Evolutionary conservation across 2,113 vertebrate species (phyloP).

Genomic region (Tyto alba): DNA sequence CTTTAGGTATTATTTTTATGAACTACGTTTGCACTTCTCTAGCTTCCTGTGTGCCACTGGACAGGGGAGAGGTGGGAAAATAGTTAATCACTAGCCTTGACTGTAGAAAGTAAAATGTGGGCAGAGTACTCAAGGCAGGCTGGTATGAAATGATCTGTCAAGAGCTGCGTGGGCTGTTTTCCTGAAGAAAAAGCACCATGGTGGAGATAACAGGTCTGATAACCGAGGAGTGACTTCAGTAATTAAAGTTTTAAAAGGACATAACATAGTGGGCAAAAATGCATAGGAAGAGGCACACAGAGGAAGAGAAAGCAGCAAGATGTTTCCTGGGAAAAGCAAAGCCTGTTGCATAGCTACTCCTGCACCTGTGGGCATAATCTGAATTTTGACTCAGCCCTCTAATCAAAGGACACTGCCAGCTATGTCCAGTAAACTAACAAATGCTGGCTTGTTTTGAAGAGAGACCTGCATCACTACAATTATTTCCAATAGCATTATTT

Average conservation of each 20-base stretch:
- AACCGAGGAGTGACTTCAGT: not conserved
- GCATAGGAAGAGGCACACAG: not conserved
- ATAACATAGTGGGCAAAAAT: not conserved
- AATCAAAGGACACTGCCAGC: not conserved
- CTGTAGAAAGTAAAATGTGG: not conserved
- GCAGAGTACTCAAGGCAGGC: not conserved
- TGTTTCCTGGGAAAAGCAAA: not conserved
- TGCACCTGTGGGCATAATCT: not conserved
- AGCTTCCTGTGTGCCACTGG: not conserved
- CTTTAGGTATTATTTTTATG: not conserved
- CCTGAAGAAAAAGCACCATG: not conserved
- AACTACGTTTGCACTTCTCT: not conserved
- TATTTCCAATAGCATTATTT: not conserved
- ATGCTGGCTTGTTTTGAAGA: not conserved
- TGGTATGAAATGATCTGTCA: not conserved
- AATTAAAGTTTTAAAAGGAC: not conserved
- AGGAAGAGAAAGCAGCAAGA: not conserved
- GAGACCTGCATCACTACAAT: not conserved
- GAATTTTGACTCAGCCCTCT: not conserved
- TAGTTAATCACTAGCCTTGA: not conserved
- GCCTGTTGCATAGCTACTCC: not conserved
- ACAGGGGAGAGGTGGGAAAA: not conserved
- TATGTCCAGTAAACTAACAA: not conserved
- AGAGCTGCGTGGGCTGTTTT: not conserved
- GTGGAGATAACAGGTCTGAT: not conserved